Conservation (phyloP, 2,888 invertebrate genomes). For the Prostheceraeus crozeri region DNA sequence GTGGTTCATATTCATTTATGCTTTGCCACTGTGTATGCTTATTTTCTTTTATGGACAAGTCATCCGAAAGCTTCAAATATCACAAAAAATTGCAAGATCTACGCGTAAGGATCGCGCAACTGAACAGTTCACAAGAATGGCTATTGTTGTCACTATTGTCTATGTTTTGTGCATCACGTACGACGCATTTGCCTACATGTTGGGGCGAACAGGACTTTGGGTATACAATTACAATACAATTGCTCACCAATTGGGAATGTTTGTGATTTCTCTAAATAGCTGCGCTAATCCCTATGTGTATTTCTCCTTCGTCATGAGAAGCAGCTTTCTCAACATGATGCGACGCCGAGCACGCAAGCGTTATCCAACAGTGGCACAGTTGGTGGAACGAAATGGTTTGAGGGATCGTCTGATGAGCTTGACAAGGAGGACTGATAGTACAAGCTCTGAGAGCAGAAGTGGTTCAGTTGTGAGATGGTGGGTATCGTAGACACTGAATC, state of each 20-base stretch:
- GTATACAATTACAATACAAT: slow-evolving; percentile 19
- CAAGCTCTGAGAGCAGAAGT: too few species aligned
- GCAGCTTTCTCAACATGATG: not conserved
- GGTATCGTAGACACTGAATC: too few species aligned
- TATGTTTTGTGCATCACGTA: slow-evolving; percentile 32
- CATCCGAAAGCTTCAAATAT: not conserved
- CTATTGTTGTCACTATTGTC: slow-evolving; percentile 27
- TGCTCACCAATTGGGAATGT: slow-evolving; percentile 27
- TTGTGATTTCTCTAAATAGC: slow-evolving; percentile 26
- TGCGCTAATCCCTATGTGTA: slow-evolving; percentile 34
- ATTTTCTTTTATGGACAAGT: slow-evolving; percentile 18
- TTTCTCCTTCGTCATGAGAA: slow-evolving; percentile 18
- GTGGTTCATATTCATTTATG: slow-evolving; percentile 17
- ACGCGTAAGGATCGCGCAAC: not conserved
- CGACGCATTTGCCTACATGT: slow-evolving; percentile 25
- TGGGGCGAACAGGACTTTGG: slow-evolving; percentile 23
- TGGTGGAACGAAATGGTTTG: too few species aligned
- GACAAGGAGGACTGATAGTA: too few species aligned
- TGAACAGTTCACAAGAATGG: slow-evolving; percentile 29
- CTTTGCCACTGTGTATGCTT: not conserved
- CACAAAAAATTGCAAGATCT: not conserved
- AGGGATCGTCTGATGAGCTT: too few species aligned
- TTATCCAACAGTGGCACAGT: too few species aligned
- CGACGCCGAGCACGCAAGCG: too few species aligned
- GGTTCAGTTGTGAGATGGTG: too few species aligned